Percentiles rank a stretch among this genome's conserved stretches.
Evolutionary conservation across 1,140 invertebrate genomes (phyloP).

Genomic region (Caenorhabditis briggsae): DNA sequence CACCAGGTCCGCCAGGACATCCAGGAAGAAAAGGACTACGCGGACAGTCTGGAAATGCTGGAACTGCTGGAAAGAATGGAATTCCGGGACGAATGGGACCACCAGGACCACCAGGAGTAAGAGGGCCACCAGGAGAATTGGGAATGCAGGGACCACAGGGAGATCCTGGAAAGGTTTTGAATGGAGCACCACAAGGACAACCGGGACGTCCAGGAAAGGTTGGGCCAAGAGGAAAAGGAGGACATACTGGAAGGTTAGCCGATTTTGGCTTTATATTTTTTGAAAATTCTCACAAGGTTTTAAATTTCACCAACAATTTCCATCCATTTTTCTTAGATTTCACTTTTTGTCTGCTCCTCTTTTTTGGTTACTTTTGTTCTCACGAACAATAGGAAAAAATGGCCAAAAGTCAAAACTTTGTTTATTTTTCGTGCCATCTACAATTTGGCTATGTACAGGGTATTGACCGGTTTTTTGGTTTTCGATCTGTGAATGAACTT

Average conservation of each 20-base stretch:
- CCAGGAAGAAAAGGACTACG: conserved; percentile 71
- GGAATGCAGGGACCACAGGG: conserved; percentile 71
- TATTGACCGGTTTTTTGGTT: no score
- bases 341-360: background rate
- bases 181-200: conserved; percentile 74
- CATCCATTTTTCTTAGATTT: background rate
- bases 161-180: conserved; percentile 74
- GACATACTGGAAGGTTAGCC: conserved; percentile 52
- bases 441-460: no score
- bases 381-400: no score
- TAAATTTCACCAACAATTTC: background rate
- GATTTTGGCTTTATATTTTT: background rate
- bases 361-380: background rate
- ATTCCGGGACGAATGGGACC: conserved; percentile 70
- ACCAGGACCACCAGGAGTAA: conserved; percentile 69
- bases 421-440: no score
- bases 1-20: conserved; percentile 70
- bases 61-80: conserved; percentile 69
- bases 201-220: conserved; percentile 62
- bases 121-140: conserved; percentile 70
- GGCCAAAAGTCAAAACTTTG: no score
- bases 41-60: conserved; percentile 65
- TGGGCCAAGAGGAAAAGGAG: conserved; percentile 57
- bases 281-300: conserved; percentile 15
- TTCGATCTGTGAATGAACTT: no score